Evolutionary conservation across 2,888 invertebrate species (phyloP), one percentile per base, ranked within the genome.

Genomic region (Poecilus cupreus): DNA sequence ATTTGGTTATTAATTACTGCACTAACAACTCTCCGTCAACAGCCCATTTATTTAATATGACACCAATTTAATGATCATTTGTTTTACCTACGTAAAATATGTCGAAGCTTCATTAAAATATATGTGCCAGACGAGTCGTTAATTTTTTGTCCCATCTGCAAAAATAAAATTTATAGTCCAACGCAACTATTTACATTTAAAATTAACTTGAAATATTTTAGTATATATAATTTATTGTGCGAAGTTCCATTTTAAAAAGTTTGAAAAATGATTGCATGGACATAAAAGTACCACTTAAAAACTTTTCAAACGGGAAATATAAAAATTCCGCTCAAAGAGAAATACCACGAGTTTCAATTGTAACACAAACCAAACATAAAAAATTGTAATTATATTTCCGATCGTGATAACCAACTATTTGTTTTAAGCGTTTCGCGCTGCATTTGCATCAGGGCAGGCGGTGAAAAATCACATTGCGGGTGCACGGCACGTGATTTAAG

Each of bases 321-420:
- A 57, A 22, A 57, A 43, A 43, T 43, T 13, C 43, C 43, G n/a
- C 43, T 43, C 43, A 43, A 43, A 43, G 43, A 22, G 18, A 54
- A 54, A 54, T 54, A 54, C 54, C 54, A 11, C 22, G 16, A 60
- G 60, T 60, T 60, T 24, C 24, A 60, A 13, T 60, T 60, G 60
- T 26, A 26, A 24, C n/a, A 24, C 11, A 60, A 37, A 37, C 16
- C 57, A 32, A 79, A 20, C 10, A 18, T n/a, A 24, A 60, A 77
- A 37, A 79, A 51, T 51, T 10, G 51, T 79, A 79, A 79, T 79
- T 70, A 79, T 51, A 70, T 79, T 70, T 70, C 79, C 70, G 79
- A 68, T 79, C 79, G 79, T 79, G 79, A 79, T 79, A 70, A 18
- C 8, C 6, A 32, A 32, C 79, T 79, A 79, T 79, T 79, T 79